Percentiles rank a stretch among this genome's conserved stretches.
phyloP scores from a whole-genome alignment of 2,797 vertebrate species.

The Chaenodraco wilsoni region DNA sequence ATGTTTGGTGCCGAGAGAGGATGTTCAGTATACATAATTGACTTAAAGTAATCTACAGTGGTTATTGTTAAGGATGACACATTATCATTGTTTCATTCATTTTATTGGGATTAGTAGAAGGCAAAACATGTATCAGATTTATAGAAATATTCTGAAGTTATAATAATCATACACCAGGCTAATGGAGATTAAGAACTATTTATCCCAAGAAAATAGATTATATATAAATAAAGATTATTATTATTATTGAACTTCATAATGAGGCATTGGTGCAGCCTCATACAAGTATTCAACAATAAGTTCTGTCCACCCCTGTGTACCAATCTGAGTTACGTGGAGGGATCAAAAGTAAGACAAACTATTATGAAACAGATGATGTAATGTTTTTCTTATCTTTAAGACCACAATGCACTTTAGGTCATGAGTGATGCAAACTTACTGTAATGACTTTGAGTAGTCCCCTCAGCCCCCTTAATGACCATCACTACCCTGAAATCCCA shows the following conservation, averaged over 20 bases:
- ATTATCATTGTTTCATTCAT: not conserved
- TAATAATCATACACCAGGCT: too few relatives aligned
- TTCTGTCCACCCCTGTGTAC: not conserved
- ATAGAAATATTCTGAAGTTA: not conserved
- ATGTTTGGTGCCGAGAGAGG: too few relatives aligned
- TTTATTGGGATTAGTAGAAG: not conserved
- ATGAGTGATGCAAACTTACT: constrained; percentile 35
- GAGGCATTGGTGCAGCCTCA: too few relatives aligned
- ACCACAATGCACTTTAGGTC: not conserved
- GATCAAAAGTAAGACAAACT: constrained; percentile 2
- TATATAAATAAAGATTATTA: not conserved
- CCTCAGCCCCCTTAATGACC: constrained; percentile 9
- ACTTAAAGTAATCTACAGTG: too few relatives aligned
- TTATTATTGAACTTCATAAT: not conserved
- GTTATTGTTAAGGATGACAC: too few relatives aligned
- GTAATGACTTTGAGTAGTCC: constrained; percentile 25
- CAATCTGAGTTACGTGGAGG: not conserved
- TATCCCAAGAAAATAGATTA: not conserved
- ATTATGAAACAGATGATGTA: constrained; percentile 1
- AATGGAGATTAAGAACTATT: too few relatives aligned
- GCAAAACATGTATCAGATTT: not conserved
- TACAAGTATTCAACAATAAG: not conserved
- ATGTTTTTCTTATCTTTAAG: not conserved
- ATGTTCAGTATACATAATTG: too few relatives aligned
- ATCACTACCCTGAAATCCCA: not conserved